A percentile compares a stretch with the other conserved stretches of the same genome.
phyloP scores from a whole-genome alignment of 1,140 invertebrate genomes.

The Mesaphorura yosii region DNA sequence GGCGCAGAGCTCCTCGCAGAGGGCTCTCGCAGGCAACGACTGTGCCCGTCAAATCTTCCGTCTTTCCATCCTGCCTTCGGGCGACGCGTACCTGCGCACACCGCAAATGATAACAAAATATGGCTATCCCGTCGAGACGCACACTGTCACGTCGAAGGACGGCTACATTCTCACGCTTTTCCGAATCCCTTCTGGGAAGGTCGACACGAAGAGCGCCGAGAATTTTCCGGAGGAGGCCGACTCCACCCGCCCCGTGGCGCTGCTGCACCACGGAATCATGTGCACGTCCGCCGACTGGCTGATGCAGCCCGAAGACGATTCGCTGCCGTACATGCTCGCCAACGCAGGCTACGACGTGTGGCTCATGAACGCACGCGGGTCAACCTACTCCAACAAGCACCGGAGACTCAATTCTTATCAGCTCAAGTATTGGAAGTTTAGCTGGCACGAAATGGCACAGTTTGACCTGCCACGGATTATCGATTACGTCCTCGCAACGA shows the following conservation, averaged over 20 bases:
- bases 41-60: too few relatives aligned
- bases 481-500: constrained; percentile 5
- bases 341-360: constrained; percentile 62
- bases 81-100: too few relatives aligned
- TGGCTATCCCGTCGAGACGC: constrained; percentile 22
- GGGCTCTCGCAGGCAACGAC: too few relatives aligned
- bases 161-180: constrained; percentile 29
- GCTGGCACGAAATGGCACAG: constrained; percentile 28
- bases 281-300: constrained; percentile 23
- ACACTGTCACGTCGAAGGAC: constrained; percentile 26
- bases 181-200: constrained; percentile 25
- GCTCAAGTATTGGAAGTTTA: constrained; percentile 34
- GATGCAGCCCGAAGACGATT: constrained; percentile 20
- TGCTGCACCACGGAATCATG: constrained; percentile 28
- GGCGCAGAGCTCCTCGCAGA: too few relatives aligned
- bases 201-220: too few relatives aligned
- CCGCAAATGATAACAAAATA: constrained; percentile 18
- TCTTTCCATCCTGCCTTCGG: too few relatives aligned
- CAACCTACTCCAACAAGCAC: constrained; percentile 38
- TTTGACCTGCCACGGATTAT: constrained; percentile 36
- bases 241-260: constrained; percentile 17
- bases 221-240: too few relatives aligned
- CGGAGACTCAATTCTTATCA: neutral
- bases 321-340: constrained; percentile 39
- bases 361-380: constrained; percentile 39